Evolutionary conservation across 2,797 vertebrate species (phyloP), one percentile per base, ranked within the genome.

Genomic region (Anabas testudineus): DNA sequence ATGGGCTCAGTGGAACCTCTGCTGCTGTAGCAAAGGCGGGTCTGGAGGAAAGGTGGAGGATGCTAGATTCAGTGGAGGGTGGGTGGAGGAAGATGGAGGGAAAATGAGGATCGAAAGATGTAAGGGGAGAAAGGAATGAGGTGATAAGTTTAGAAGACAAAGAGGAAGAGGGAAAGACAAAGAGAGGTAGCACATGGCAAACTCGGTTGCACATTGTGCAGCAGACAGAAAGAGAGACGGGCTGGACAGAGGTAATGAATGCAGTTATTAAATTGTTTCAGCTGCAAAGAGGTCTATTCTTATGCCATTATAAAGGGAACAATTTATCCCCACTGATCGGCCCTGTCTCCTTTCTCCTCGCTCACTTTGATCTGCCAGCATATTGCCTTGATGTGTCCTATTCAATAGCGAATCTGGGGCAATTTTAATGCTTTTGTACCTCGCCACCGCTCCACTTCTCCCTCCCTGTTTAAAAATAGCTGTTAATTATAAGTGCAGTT

Each of bases 401-500:
- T 98, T 99, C 95, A 99, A 98, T 97, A 98, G 97, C 91, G 96
- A 99, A 99, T 97, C 97, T 99, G 97, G 98, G 97, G 96, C 98
- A 99, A 98, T 98, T 98, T 98, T 98, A 99, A 99, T 98, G 97
- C 97, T 98, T 99, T 99, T 98, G 97, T 98, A 98, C 97, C 97
- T 98, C 96, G 94, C 96, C 96, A 97, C 94, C 96, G 96, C 95
- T 98, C 96, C 95, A 98, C 96, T 98, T 97, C 96, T 96, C 96
- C 95, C 95, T 85, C 92, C 91, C 95, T 96, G 96, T 99, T 98
- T 99, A 99, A 99, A 99, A 99, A 99, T 99, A 99, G 97, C 96
- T 98, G 96, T 98, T 99, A 99, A 99, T 99, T 99, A 99, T 98
- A 98, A 98, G 96, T 99, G 96, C 96, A 97, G 97, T 98, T 98